phyloP scores from a whole-genome alignment of 2,113 vertebrate genomes.

The Amblyopsis rosae region DNA sequence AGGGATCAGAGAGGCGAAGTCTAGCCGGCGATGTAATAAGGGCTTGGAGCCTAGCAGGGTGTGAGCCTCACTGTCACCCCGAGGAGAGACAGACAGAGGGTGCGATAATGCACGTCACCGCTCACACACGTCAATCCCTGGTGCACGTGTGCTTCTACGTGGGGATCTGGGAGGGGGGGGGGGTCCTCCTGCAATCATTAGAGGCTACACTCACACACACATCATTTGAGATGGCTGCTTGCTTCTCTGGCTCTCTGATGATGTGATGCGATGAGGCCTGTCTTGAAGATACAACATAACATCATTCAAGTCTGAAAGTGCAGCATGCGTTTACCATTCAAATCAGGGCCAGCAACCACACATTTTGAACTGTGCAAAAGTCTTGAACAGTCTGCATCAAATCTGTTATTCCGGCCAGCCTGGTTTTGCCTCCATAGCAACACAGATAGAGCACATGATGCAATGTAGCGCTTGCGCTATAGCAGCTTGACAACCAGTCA shows the following conservation, averaged over 20 bases:
- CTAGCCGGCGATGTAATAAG: conserved; percentile 64
- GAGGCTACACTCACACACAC: conserved; percentile 30
- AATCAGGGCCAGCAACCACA: conserved; percentile 27
- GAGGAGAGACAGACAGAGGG: conserved; percentile 6
- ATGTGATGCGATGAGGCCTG: conserved; percentile 41
- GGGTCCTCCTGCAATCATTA: conserved; percentile 15
- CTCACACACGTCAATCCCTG: too few relatives aligned
- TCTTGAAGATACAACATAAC: conserved; percentile 23
- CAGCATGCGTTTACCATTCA: conserved; percentile 42
- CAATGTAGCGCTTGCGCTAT: conserved; percentile 19
- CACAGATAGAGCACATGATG: conserved; percentile 44
- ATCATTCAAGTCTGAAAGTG: conserved; percentile 39
- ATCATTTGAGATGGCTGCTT: conserved; percentile 54
- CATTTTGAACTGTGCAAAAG: conserved; percentile 37
- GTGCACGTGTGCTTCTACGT: conserved; percentile 26
- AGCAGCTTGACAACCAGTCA: conserved; percentile 37
- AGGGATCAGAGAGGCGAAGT: conserved; percentile 69
- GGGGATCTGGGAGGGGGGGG: background rate
- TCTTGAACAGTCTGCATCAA: conserved; percentile 35
- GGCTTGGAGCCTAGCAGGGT: conserved; percentile 57
- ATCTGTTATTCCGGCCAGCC: conserved; percentile 36
- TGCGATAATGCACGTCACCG: background rate
- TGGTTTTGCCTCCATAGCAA: conserved; percentile 54
- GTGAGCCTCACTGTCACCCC: conserved; percentile 57
- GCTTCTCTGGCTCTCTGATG: conserved; percentile 18